phyloP scores from a whole-genome alignment of 2,797 vertebrate genomes.

The Microctenopoma steveboyesi region DNA sequence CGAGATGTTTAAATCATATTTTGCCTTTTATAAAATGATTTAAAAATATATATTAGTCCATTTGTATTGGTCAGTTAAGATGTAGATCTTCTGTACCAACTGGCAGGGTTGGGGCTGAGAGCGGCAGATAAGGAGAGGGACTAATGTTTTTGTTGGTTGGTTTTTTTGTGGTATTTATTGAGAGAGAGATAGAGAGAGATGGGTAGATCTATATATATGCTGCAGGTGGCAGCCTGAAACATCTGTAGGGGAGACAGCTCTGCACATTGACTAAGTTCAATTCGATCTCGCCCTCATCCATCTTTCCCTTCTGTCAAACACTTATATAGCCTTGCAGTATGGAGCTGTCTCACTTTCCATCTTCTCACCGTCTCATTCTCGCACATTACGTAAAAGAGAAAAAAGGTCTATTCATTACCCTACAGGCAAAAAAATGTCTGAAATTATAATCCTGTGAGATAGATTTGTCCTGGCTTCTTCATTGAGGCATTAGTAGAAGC shows the following conservation, averaged over 20 bases:
- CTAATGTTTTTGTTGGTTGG: background rate
- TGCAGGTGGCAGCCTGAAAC: constrained; percentile 47
- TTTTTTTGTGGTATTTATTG: background rate
- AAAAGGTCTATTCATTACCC: constrained; percentile 60
- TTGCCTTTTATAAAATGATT: background rate
- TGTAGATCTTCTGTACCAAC: background rate
- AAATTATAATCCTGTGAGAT: constrained; percentile 63
- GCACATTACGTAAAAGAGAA: constrained; percentile 54
- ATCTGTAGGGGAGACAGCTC: constrained; percentile 43
- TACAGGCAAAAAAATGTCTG: constrained; percentile 56
- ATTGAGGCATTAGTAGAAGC: constrained; percentile 38
- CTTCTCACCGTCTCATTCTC: constrained; percentile 58
- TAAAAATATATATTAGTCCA: background rate
- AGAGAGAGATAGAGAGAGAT: too few relatives aligned
- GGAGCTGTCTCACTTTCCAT: constrained; percentile 60
- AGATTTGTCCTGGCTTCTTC: constrained; percentile 53
- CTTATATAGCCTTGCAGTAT: constrained; percentile 42
- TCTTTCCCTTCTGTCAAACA: constrained; percentile 68
- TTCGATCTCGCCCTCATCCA: constrained; percentile 52
- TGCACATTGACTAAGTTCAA: constrained; percentile 62
- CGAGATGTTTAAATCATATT: background rate
- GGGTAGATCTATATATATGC: too few relatives aligned
- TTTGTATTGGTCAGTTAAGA: background rate
- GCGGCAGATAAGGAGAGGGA: background rate
- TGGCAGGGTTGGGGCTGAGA: background rate